Percentiles rank a stretch among this genome's conserved stretches.
phyloP scores from a whole-genome alignment of 2,888 invertebrate species.

The Rutpela maculata region DNA sequence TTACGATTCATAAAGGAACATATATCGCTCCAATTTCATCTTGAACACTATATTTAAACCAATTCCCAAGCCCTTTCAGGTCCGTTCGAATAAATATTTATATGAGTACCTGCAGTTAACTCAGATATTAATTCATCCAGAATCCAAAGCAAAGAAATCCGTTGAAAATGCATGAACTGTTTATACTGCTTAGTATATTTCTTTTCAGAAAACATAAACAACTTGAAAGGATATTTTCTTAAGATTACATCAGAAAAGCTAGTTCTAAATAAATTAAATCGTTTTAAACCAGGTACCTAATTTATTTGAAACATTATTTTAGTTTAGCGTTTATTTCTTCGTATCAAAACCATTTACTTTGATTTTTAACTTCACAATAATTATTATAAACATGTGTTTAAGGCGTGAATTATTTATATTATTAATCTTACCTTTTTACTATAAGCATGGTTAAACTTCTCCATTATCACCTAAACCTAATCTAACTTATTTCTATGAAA shows the following conservation, averaged over 20 bases:
- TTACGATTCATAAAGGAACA: too few species aligned
- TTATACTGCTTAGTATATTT: not conserved
- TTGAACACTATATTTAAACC: not conserved
- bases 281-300: not conserved
- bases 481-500: conserved; percentile 41
- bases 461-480: conserved; percentile 23
- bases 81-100: not conserved
- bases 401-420: not conserved
- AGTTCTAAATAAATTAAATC: not conserved
- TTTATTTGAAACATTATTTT: not conserved
- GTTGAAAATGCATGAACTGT: not conserved
- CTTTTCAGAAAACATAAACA: not conserved
- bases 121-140: not conserved
- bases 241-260: not conserved
- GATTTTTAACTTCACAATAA: conserved; percentile 40
- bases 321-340: not conserved
- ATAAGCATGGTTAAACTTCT: not conserved
- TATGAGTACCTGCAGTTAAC: not conserved
- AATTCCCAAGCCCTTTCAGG: not conserved
- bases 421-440: conserved; percentile 30
- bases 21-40: too few species aligned
- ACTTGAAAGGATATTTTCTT: not conserved
- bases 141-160: not conserved
- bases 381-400: conserved; percentile 13
- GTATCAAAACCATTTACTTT: conserved; percentile 28